Evolutionary conservation across 2,113 vertebrate species (phyloP).

Genomic region (Thunnus maccoyii): DNA sequence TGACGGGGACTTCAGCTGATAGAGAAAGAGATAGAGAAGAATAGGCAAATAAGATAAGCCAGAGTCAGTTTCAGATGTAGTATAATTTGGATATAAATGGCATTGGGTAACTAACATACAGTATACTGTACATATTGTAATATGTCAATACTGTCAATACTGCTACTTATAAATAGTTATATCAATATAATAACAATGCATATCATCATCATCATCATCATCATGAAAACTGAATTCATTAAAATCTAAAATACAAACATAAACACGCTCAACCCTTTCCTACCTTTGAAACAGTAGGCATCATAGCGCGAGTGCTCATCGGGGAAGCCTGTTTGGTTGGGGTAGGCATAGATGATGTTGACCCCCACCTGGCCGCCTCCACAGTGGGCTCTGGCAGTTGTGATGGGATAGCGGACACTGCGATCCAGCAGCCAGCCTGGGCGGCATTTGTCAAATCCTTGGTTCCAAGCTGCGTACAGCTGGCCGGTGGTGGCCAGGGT

Average conservation of each 20-base stretch:
- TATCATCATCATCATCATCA: no score
- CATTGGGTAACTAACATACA: no score
- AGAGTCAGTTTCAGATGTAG: background rate
- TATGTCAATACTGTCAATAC: no score
- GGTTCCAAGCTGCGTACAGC: constrained; percentile 92
- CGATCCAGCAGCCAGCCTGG: constrained; percentile 94
- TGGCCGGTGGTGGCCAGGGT: constrained; percentile 91
- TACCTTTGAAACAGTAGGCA: constrained; percentile 95
- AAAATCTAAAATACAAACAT: no score
- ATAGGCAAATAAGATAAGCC: background rate
- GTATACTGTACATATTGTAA: no score
- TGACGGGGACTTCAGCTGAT: constrained; percentile 45
- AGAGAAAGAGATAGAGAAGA: background rate
- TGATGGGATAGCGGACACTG: constrained; percentile 93
- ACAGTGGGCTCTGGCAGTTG: constrained; percentile 85
- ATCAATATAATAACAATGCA: no score
- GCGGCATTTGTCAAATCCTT: constrained; percentile 91
- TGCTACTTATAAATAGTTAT: no score
- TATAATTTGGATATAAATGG: no score
- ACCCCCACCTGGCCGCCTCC: constrained; percentile 90
- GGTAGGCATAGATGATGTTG: constrained; percentile 89
- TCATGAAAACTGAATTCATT: no score
- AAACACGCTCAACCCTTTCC: background rate
- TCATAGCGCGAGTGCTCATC: constrained; percentile 90
- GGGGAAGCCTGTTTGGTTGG: constrained; percentile 93